phyloP scores from a whole-genome alignment of 1,140 invertebrate genomes.

The Palaemon carinicauda region DNA sequence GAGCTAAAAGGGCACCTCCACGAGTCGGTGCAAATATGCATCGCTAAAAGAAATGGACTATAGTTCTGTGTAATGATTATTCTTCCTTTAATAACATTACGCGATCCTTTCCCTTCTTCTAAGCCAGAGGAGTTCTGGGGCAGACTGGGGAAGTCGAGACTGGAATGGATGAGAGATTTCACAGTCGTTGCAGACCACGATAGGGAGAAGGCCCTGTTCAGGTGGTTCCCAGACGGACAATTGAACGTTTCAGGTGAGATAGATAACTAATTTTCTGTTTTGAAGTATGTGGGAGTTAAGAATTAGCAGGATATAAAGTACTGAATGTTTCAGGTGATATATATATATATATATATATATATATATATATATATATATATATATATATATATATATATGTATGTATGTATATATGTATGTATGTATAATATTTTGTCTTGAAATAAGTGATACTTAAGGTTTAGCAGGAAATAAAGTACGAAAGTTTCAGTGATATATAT shows the following conservation, averaged over 20 bases:
- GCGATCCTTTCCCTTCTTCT: neutral
- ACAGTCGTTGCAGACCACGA: constrained; percentile 65
- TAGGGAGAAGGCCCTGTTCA: constrained; percentile 63
- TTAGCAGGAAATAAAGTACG: no score
- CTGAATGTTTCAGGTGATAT: no score
- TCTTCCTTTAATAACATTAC: neutral
- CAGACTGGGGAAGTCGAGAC: constrained; percentile 63
- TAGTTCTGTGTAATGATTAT: neutral
- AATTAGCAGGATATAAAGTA: no score
- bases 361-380: neutral
- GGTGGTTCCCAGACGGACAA: constrained; percentile 66
- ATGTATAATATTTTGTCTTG: no score
- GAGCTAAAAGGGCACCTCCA: no score
- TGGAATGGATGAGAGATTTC: constrained; percentile 67
- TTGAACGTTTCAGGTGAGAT: constrained; percentile 68
- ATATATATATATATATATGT: neutral
- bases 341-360: neutral
- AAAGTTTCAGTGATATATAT: no score
- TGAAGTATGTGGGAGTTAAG: no score
- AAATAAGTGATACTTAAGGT: no score
- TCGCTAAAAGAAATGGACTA: no score
- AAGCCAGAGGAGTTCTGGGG: constrained; percentile 68
- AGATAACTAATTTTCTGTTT: no score
- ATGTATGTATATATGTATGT: neutral
- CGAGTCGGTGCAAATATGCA: no score